Evolutionary conservation across 2,888 invertebrate genomes (phyloP).

Genomic region (Lasioglossum oenotherae): DNA sequence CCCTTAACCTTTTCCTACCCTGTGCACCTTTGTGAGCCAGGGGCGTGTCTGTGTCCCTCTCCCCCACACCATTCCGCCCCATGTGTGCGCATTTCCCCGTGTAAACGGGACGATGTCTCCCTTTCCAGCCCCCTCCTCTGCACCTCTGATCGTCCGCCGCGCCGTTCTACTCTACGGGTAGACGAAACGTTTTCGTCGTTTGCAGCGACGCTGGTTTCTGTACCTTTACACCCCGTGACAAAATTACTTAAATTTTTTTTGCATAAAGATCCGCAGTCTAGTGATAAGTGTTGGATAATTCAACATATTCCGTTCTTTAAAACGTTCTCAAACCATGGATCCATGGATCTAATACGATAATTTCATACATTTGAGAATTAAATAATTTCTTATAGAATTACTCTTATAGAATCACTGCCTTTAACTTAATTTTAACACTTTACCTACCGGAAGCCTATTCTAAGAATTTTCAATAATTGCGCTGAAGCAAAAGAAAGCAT

Average conservation of each 20-base stretch:
- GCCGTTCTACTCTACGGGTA: background rate
- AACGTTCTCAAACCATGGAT: too few relatives aligned
- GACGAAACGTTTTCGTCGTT: constrained; percentile 24
- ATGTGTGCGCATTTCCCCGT: constrained; percentile 65
- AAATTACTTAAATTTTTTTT: too few relatives aligned
- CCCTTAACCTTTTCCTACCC: constrained; percentile 40
- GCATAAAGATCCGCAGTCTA: too few relatives aligned
- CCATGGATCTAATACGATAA: too few relatives aligned
- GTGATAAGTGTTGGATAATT: background rate
- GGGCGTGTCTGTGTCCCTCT: constrained; percentile 71
- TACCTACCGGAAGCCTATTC: too few relatives aligned
- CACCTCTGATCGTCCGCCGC: constrained; percentile 1
- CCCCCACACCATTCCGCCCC: constrained; percentile 19
- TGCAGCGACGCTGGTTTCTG: background rate
- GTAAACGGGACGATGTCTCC: constrained; percentile 51
- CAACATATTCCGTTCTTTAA: background rate
- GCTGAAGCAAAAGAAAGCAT: too few relatives aligned
- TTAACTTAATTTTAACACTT: too few relatives aligned
- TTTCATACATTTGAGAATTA: too few relatives aligned
- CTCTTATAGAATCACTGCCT: too few relatives aligned
- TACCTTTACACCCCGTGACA: background rate
- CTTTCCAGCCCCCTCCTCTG: background rate
- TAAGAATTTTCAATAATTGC: too few relatives aligned
- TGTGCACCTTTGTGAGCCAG: constrained; percentile 61
- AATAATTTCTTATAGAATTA: too few relatives aligned